Conservation (phyloP, 1,140 invertebrate genomes). For the Caenorhabditis inopinata region DNA sequence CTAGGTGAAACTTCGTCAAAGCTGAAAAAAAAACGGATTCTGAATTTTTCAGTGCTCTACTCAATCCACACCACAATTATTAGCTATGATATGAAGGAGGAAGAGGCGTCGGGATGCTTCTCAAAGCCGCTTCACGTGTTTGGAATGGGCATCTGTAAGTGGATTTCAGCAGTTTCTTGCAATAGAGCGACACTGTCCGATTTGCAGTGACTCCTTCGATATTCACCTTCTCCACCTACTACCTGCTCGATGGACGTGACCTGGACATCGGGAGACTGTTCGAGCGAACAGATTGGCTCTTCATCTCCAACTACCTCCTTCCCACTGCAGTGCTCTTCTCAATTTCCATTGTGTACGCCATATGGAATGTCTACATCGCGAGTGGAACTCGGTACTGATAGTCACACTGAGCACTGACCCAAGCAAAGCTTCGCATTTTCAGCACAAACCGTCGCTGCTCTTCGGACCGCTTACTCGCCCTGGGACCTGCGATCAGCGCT, state of each 20-base stretch:
- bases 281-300: conserved; percentile 42
- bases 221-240: conserved; percentile 40
- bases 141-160: conserved; percentile 22
- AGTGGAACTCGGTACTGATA: background rate
- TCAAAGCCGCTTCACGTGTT: background rate
- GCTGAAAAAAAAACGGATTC: too few relatives aligned
- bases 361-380: conserved; percentile 24
- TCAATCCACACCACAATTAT: conserved; percentile 24
- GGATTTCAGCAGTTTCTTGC: background rate
- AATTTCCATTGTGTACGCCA: conserved; percentile 15
- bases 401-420: too few relatives aligned
- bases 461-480: background rate
- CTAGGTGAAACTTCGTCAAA: background rate
- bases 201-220: conserved; percentile 35
- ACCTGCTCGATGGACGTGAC: conserved; percentile 5
- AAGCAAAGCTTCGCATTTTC: too few relatives aligned
- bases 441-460: conserved; percentile 1
- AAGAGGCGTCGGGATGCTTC: conserved; percentile 25
- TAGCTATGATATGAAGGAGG: background rate
- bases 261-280: conserved; percentile 38
- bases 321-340: conserved; percentile 38
- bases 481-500: conserved; percentile 30
- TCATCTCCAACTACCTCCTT: conserved; percentile 39
- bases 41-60: background rate
- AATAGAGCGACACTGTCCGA: background rate